Conservation (phyloP, 2,797 vertebrate species). For the Scolopax bukidnonensis region DNA sequence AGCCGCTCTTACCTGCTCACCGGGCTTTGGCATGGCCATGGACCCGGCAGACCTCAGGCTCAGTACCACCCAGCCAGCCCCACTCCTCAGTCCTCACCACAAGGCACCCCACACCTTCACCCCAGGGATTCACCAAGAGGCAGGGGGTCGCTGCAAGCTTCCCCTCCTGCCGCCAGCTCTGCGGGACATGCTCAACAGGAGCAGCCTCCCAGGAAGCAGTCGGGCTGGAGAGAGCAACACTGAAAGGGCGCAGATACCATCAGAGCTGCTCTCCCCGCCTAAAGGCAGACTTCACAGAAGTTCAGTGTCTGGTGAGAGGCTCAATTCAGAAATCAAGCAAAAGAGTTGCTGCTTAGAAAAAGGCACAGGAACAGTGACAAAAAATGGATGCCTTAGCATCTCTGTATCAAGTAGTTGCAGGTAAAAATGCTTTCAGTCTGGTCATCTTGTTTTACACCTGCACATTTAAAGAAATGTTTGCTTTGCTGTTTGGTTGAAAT, state of each 20-base stretch:
- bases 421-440: background rate
- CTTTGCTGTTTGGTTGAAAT: background rate
- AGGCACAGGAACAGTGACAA: background rate
- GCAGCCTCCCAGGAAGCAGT: background rate
- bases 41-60: background rate
- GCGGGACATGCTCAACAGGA: background rate
- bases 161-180: rapidly evolving
- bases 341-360: background rate
- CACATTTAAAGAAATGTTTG: background rate
- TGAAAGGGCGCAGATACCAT: background rate
- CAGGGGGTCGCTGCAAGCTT: background rate
- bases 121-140: background rate
- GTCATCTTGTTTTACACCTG: background rate
- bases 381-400: background rate
- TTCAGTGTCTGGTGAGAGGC: background rate
- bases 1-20: background rate
- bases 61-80: rapidly evolving
- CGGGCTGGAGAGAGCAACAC: background rate
- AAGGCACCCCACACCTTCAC: background rate
- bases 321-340: background rate
- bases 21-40: background rate
- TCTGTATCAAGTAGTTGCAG: background rate
- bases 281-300: background rate
- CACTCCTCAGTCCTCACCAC: background rate
- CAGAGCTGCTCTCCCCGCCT: background rate